A percentile compares a stretch with the other conserved stretches of the same genome.
Evolutionary conservation across 2,888 invertebrate genomes (phyloP).

Genomic region (Toxonevra muliebris): DNA sequence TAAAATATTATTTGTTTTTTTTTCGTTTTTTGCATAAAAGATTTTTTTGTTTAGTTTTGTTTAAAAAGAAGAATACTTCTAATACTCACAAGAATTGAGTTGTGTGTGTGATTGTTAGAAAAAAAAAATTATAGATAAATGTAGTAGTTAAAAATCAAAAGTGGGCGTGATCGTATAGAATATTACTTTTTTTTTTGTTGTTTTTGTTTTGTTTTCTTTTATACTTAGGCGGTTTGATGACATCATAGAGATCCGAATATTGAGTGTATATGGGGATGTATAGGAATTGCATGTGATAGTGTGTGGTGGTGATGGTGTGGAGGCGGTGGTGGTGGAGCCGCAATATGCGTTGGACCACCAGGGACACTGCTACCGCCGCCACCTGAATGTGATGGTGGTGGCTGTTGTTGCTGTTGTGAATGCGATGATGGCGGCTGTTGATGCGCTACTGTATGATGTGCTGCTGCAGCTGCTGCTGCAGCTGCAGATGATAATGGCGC

Average conservation of each 20-base stretch:
- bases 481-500: conserved; percentile 50
- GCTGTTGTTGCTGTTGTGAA: conserved; percentile 21
- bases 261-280: conserved; percentile 65
- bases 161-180: conserved; percentile 30
- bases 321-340: conserved; percentile 35
- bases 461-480: conserved; percentile 52
- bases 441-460: conserved; percentile 44
- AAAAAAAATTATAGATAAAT: too few relatives aligned
- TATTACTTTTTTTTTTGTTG: conserved; percentile 1
- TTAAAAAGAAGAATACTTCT: conserved; percentile 9
- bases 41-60: conserved; percentile 10
- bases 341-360: not conserved
- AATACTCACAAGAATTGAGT: conserved; percentile 33
- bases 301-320: conserved; percentile 55
- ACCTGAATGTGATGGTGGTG: conserved; percentile 37
- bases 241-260: conserved; percentile 67
- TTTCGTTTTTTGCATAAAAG: too few relatives aligned
- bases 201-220: conserved; percentile 29
- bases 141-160: not conserved
- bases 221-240: conserved; percentile 55
- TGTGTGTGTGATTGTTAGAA: not conserved
- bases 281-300: conserved; percentile 62
- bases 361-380: conserved; percentile 17
- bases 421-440: conserved; percentile 12
- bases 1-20: not conserved